Evolutionary conservation across 2,113 vertebrate genomes (phyloP), one percentile per base, ranked within the genome.

Genomic region (Pionites leucogaster): DNA sequence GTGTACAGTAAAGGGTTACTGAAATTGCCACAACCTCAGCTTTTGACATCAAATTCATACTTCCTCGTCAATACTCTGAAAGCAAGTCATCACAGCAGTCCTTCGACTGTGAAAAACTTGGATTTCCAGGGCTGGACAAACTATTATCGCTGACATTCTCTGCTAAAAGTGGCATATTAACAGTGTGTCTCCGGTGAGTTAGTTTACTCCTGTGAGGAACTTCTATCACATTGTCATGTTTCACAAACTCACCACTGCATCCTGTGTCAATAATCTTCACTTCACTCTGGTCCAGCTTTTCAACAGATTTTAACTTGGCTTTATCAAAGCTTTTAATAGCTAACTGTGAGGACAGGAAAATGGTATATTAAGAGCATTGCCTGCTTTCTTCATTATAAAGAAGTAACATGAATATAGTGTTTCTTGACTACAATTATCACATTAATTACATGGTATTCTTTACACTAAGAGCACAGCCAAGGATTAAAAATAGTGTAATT

Each of bases 161-260:
- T 15, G 76, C 49, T 7, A 82, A 37, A 44, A 96, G 95, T 0
- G 91, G 24, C 20, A 97, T 85, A 0, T 13, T 82, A 7, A 98
- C 96, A 0, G 98, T 99, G 95, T 98, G 98, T 47, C 99, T 98
- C 53, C 98, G 98, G 44, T 96, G 93, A 95, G 98, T 75, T 9
- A 95, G 85, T 44, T 92, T 96, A 28, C 89, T 98, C 41, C 90
- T 80, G 5, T 7, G 63, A 59, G 67, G 82, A 13, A 71, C 67
- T 3, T 72, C 85, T 8, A 24, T 13, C 10, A 10, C 3, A 8
- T 33, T 87, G 1, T 72, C 91, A 2, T 41, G 93, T 75, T 64
- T 94, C 82, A 42, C 71, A 8, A 52, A 55, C 82, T 84, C 87
- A 27, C 53, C 52, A 0, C 85, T 37, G 67, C 68, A 59, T 35